Evolutionary conservation across 2,888 invertebrate species (phyloP).

Genomic region (Andrena chrysosceles): DNA sequence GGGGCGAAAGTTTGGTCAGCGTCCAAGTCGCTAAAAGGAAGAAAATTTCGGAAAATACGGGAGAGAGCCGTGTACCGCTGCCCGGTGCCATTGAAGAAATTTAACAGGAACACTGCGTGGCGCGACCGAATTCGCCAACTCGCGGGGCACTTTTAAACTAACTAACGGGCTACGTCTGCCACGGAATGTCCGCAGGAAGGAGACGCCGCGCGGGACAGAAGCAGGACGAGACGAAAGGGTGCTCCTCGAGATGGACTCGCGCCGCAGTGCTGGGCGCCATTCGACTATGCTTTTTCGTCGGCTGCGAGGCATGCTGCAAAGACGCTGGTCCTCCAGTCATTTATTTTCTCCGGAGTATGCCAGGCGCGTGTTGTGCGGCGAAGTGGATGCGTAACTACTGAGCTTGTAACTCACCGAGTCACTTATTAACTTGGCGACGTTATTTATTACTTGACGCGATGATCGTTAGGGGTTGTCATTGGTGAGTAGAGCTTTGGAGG

Average conservation of each 20-base stretch:
- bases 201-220: conserved; percentile 30
- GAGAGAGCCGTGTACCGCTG: conserved; percentile 56
- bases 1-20: conserved; percentile 79
- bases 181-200: conserved; percentile 54
- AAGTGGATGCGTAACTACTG: neutral
- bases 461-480: too few relatives aligned
- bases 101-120: conserved; percentile 63
- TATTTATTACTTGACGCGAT: too few relatives aligned
- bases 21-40: conserved; percentile 82
- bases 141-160: conserved; percentile 72
- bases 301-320: conserved; percentile 32
- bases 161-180: conserved; percentile 66
- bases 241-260: conserved; percentile 54
- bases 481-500: too few relatives aligned
- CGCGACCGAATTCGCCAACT: conserved; percentile 58
- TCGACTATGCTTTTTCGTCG: conserved; percentile 45
- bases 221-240: conserved; percentile 23
- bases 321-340: conserved; percentile 14
- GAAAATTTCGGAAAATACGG: conserved; percentile 79
- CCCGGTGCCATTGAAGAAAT: conserved; percentile 71
- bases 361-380: neutral
- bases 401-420: neutral
- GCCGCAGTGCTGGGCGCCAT: conserved; percentile 59
- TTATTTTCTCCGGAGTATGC: conserved; percentile 25
- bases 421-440: too few relatives aligned